Base-by-base conservation (phyloP, 2,113 vertebrate species). In the Neogobius melanostomus region DNA sequence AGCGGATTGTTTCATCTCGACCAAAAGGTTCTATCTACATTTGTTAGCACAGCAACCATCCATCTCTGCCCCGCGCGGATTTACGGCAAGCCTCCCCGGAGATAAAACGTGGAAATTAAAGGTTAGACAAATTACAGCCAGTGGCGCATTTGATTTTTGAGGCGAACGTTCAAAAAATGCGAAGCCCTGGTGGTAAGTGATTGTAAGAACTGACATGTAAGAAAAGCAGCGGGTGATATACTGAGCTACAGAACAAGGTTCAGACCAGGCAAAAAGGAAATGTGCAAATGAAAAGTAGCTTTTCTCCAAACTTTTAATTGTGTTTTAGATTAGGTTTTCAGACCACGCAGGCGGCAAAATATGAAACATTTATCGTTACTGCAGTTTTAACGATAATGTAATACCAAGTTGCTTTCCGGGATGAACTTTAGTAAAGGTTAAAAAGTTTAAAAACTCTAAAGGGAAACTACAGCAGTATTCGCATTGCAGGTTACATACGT, bases 1-100 rank as follows among this genome's bases (percentile, higher is more conserved):
- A 1, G 64, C 42, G 54, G 72, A 74, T 17, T 62, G 76, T 74
- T 72, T 67, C 74, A 71, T 77, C 68, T 61, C 7, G 46, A 69
- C 74, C 66, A 68, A 76, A 80, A 78, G 74, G 69, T 78, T 74
- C 53, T 10, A 10, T 65, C 73, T 59, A 57, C 71, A n/a, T 59
- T 69, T 21, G 21, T 57, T 52, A 51, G 60, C 61, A 15, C 72
- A 9, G 16, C n/a, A 47, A 15, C 14, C 54, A 15, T 59, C 54
- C 42, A 48, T 8, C 42, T 9, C 0, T 9, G 11, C 15, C 14
- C 15, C 0, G 2, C 43, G 36, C 4, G 14, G 46, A 21, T 17
- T 14, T 54, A 1, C 7, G 12, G 36, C 11, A 15, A 4, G 3
- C 10, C 11, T 46, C 11, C 8, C 7, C 10, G 11, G 54, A 46